A percentile compares a stretch with the other conserved stretches of the same genome.
These are phyloP conservation scores for Hyposoter didymator DNA, from an alignment of 2,888 invertebrate species.

Conservation along the genomic window DNA sequence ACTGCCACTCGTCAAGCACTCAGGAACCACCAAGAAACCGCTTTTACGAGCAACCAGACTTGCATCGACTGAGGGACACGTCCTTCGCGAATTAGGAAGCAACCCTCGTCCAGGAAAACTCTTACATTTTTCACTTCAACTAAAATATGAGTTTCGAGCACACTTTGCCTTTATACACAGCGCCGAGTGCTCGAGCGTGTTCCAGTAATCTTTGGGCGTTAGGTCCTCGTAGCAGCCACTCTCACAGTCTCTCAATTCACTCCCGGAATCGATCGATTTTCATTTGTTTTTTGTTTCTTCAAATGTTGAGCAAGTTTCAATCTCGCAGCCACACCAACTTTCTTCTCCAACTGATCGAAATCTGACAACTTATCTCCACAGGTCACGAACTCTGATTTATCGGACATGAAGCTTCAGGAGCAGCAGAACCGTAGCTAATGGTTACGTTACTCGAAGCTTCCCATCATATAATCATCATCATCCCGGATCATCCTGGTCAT, in stretches of 20 bases:
- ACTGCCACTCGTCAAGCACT: conserved; percentile 15
- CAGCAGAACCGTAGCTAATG: conserved; percentile 55
- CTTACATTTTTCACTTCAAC: conserved; percentile 55
- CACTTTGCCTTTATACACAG: conserved; percentile 51
- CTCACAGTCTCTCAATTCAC: conserved; percentile 23
- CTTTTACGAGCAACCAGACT: background rate
- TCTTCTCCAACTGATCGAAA: conserved; percentile 30
- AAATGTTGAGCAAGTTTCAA: background rate
- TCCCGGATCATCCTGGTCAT: conserved; percentile 40
- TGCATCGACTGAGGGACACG: conserved; percentile 10
- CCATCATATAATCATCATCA: conserved; percentile 54
- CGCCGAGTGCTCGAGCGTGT: conserved; percentile 44
- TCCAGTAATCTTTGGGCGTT: conserved; percentile 38
- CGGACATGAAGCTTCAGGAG: conserved; percentile 51
- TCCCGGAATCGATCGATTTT: background rate
- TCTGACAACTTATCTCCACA: conserved; percentile 40
- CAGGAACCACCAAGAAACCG: background rate
- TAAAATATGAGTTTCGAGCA: conserved; percentile 43
- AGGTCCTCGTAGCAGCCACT: conserved; percentile 8
- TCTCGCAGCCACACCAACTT: background rate
- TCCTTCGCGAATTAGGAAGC: conserved; percentile 45
- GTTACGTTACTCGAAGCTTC: conserved; percentile 49
- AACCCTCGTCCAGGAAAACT: conserved; percentile 56
- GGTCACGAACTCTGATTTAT: conserved; percentile 53
- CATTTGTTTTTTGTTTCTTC: background rate